Evolutionary conservation across 1,140 invertebrate species (phyloP), one percentile per base, ranked within the genome.

Genomic region (Aphelinus certus): DNA sequence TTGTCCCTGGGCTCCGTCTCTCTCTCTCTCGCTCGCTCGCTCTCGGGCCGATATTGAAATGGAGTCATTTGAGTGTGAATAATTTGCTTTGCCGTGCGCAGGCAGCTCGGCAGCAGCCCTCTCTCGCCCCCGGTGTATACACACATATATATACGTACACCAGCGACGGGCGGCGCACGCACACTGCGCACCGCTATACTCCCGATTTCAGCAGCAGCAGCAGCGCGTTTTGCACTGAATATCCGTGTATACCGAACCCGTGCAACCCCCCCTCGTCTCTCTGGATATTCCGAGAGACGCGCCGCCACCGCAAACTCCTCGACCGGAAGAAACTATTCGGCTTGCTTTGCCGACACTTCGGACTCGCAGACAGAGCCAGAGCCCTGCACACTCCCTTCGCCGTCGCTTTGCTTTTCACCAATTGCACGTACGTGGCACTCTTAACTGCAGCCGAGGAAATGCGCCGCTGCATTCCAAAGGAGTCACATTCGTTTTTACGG

Each of bases 1-100:
- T 88, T 88, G 88, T 88, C 86, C 87, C 86, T 86, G 81, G 85
- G 77, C 48, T 64, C 56, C 61, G 51, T 43, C 51, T 62, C 73
- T 62, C 57, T 67, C 57, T 64, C 62, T 65, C 62, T 64, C 61
- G 45, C 7, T 49, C 60, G 45, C 60, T 71, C 49, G 53, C 60
- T 71, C 81, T 84, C 82, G 84, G 85, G 79, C 87, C 84, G 87
- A 88, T 88, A 88, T 88, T 88, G 88, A 88, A 89, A 89, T 89
- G 87, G 88, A 88, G 85, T 89, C 88, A 87, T 88, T 89, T 87
- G 84, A 88, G 87, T 87, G 88, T 88, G 84, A 89, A 87, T 89
- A 89, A 89, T 89, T 88, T 88, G 85, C 88, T 88, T 88, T 88
- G 85, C 84, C 80, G 81, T 79, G 49, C 26, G 26, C 26, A 26